These are phyloP conservation scores for Harlomillsia oculata DNA, from an alignment of 1,140 invertebrate genomes.

Conservation along the genomic window DNA sequence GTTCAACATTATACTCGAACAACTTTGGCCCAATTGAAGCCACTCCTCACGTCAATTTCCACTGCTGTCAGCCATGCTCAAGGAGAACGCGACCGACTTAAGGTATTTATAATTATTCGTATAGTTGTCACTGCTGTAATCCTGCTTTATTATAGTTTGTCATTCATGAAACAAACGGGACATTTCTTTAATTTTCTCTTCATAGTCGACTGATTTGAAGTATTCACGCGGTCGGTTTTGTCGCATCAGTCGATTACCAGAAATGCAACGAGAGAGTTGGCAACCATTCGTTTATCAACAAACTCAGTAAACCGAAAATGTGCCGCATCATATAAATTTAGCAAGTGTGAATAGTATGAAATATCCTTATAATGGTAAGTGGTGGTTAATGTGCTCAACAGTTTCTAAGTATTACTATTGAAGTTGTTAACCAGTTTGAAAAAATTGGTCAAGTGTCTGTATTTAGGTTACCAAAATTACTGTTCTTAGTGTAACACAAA, in stretches of 20 bases:
- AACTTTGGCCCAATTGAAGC: slow-evolving; percentile 6
- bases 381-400: too few species aligned
- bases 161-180: too few species aligned
- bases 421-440: too few species aligned
- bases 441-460: too few species aligned
- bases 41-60: slow-evolving; percentile 9
- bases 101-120: slow-evolving; percentile 6
- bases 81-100: slow-evolving; percentile 18
- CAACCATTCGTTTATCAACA: neutral
- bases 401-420: too few species aligned
- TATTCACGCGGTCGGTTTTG: slow-evolving; percentile 44
- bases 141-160: too few species aligned
- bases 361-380: too few species aligned
- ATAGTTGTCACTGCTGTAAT: neutral
- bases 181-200: neutral
- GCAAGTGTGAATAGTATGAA: too few species aligned
- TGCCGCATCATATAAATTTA: too few species aligned
- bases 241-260: neutral
- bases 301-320: too few species aligned
- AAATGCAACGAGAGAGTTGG: neutral
- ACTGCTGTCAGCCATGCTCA: slow-evolving; percentile 13
- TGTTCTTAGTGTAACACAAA: too few species aligned
- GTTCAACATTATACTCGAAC: slow-evolving; percentile 20
- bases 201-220: slow-evolving; percentile 38
- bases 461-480: too few species aligned